Base-by-base conservation (phyloP, 2,113 vertebrate genomes). In the Heteronetta atricapilla region DNA sequence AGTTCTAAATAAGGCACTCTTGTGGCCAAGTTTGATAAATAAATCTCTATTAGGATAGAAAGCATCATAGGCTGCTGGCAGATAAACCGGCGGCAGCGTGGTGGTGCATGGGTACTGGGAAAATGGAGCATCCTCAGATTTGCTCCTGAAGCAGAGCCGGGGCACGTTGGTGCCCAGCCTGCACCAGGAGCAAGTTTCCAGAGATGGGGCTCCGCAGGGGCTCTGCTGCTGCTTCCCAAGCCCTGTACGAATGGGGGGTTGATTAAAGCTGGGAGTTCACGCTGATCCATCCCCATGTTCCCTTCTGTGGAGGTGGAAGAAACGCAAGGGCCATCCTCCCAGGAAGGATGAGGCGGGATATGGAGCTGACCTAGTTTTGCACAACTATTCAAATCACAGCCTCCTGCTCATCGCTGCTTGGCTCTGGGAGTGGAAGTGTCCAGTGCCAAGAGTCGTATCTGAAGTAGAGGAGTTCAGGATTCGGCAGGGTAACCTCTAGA, bases 31-130 rank as follows among this genome's bases (percentile, higher is more conserved):
- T 86, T 80, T 80, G 85, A 85, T 77, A 85, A 83, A 89, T 75
- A 76, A 94, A 85, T 56, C 59, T n/a, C 62, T 40, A 42, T 93
- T 89, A 85, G 86, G 64, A 18, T 50, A 15, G 40, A 76, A 86
- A 89, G n/a, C 36, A 42, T 58, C 48, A 31, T 4, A 18, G 50
- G 40, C 42, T 8, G 22, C 7, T 68, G 59, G 50, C 74, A 80
- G 33, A 55, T 82, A 69, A 64, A 22, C 36, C 20, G 50, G 64
- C 4, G 21, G 66, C 60, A 68, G 75, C 16, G 2, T 8, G 58
- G 40, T 33, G 38, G 72, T 5, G 8, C 26, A 19, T 0, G 66
- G 79, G 56, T 11, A 20, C 14, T 28, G 55, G 67, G 38, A 69
- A 89, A 85, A 68, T 0, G 12, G 46, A 75, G 25, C 15, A 3